Evolutionary conservation across 2,888 invertebrate genomes (phyloP).

Genomic region (Macaria notata): DNA sequence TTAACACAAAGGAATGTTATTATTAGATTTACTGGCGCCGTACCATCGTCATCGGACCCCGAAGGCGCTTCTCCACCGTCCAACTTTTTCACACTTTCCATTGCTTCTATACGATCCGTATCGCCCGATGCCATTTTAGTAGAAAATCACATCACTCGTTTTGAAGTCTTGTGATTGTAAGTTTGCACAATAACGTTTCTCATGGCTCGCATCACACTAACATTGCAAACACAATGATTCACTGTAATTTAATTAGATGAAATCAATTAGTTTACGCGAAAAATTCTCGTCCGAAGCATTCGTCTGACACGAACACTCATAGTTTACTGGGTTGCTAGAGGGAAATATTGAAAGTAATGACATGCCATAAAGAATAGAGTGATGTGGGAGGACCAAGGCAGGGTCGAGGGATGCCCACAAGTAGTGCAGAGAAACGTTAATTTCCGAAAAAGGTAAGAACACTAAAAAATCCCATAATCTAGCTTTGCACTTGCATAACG

Average conservation of each 20-base stretch:
- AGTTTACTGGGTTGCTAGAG: constrained; percentile 64
- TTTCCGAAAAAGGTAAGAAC: too few relatives aligned
- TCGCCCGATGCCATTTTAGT: constrained; percentile 92
- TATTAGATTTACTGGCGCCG: constrained; percentile 60
- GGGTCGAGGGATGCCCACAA: too few relatives aligned
- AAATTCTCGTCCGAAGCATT: constrained; percentile 71
- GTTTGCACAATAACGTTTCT: constrained; percentile 64
- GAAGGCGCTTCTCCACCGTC: constrained; percentile 82
- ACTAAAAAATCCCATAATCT: too few relatives aligned
- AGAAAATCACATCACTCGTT: constrained; percentile 74
- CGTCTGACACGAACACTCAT: constrained; percentile 77
- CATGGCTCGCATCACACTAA: constrained; percentile 76
- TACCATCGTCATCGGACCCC: constrained; percentile 84
- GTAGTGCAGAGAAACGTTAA: constrained; percentile 16
- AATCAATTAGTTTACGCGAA: constrained; percentile 79
- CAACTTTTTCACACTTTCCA: constrained; percentile 86
- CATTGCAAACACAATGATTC: constrained; percentile 70
- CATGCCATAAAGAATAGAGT: constrained; percentile 37
- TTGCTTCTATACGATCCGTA: constrained; percentile 89
- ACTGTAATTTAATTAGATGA: constrained; percentile 79
- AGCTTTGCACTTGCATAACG: too few relatives aligned
- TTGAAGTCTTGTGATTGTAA: constrained; percentile 62
- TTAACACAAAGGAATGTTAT: constrained; percentile 54
- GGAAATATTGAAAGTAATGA: constrained; percentile 32
- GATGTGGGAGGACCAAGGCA: constrained; percentile 34